Evolutionary conservation across 2,888 invertebrate species (phyloP).

Genomic region (Philonicus albiceps): DNA sequence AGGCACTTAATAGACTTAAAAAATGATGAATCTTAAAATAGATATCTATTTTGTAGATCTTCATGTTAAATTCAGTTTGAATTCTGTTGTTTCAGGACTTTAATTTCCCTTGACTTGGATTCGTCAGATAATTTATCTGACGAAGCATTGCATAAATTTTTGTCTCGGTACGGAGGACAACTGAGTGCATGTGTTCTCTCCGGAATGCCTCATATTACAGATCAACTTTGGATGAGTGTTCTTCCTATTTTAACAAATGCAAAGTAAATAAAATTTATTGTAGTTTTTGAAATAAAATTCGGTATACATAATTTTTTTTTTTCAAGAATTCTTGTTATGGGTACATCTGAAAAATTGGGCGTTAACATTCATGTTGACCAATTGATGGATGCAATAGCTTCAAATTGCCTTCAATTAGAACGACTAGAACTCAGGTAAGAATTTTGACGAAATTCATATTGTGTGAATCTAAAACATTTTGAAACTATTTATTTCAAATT

Average conservation of each 20-base stretch:
- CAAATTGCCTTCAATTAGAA: slow-evolving; percentile 87
- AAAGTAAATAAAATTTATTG: slow-evolving; percentile 69
- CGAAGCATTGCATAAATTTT: slow-evolving; percentile 89
- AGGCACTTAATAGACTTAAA: too few relatives aligned
- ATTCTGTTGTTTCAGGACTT: slow-evolving; percentile 64
- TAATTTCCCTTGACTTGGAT: slow-evolving; percentile 91
- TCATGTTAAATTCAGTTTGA: not conserved
- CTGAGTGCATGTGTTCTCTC: slow-evolving; percentile 87
- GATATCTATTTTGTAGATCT: not conserved
- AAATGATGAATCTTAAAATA: not conserved
- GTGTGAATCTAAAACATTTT: too few relatives aligned
- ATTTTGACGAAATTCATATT: not conserved
- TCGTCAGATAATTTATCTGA: slow-evolving; percentile 95
- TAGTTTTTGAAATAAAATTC: not conserved
- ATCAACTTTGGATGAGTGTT: slow-evolving; percentile 97
- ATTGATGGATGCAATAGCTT: slow-evolving; percentile 96
- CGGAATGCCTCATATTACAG: slow-evolving; percentile 98
- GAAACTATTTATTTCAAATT: not conserved
- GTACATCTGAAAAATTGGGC: slow-evolving; percentile 94
- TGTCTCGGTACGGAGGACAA: slow-evolving; percentile 88
- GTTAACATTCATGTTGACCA: slow-evolving; percentile 98
- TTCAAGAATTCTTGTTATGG: slow-evolving; percentile 92
- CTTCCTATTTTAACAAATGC: slow-evolving; percentile 90
- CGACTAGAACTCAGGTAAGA: slow-evolving; percentile 82
- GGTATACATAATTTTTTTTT: not conserved